phyloP scores from a whole-genome alignment of 2,113 vertebrate genomes.

The Chrysemys picta region DNA sequence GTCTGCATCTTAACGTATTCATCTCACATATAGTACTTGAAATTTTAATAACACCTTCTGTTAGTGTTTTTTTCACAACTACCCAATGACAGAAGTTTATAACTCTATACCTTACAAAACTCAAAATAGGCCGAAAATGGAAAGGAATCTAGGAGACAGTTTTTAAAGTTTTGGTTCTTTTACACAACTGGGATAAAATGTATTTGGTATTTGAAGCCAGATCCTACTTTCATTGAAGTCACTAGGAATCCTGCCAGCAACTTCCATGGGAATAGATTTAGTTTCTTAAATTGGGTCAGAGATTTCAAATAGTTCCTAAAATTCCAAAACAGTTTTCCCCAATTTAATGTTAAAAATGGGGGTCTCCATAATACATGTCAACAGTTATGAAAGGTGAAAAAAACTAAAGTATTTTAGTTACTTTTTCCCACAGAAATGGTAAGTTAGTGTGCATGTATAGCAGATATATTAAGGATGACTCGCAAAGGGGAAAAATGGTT shows the following conservation, averaged over 20 bases:
- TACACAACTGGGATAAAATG: neutral
- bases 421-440: neutral
- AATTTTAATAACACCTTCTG: neutral
- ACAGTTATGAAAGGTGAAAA: neutral
- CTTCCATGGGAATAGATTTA: neutral
- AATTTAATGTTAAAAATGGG: rapidly evolving
- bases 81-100: neutral
- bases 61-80: neutral
- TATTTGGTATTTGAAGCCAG: neutral
- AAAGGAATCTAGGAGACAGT: neutral
- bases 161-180: neutral
- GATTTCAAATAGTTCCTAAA: neutral
- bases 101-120: neutral
- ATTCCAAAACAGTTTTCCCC: too few species aligned
- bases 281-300: neutral
- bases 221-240: neutral
- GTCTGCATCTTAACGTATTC: neutral
- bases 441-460: neutral
- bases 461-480: neutral
- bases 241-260: neutral
- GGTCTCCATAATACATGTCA: neutral
- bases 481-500: neutral
- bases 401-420: neutral
- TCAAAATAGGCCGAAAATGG: neutral
- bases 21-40: neutral